Percentiles rank a stretch among this genome's conserved stretches.
phyloP scores from a whole-genome alignment of 2,797 vertebrate genomes.

The Gobio occitaniae region DNA sequence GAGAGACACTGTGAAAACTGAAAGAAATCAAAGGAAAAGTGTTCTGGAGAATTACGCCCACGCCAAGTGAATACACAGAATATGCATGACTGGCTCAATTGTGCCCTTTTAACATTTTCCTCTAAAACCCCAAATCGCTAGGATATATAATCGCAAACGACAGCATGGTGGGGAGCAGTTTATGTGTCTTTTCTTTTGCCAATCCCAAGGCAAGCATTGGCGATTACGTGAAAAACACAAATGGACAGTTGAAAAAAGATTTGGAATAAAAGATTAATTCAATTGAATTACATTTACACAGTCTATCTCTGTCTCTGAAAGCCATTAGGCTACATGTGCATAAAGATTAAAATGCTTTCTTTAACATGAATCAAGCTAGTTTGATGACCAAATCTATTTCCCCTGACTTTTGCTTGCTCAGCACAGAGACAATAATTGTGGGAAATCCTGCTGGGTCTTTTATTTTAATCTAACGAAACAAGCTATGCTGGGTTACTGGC shows the following conservation, averaged over 20 bases:
- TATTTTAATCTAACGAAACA: conserved; percentile 10
- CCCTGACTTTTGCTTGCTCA: neutral
- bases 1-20: conserved; percentile 72
- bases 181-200: neutral
- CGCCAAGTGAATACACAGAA: conserved; percentile 74
- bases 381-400: conserved; percentile 30
- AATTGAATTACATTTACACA: neutral
- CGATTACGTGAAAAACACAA: neutral
- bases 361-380: conserved; percentile 6
- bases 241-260: conserved; percentile 9
- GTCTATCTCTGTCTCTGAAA: neutral
- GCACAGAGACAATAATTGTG: conserved; percentile 1
- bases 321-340: neutral
- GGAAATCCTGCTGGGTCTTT: conserved; percentile 2
- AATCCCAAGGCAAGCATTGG: neutral
- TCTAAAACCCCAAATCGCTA: conserved; percentile 33
- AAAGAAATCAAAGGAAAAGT: conserved; percentile 78
- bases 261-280: neutral
- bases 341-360: conserved; percentile 26
- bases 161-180: neutral
- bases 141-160: conserved; percentile 11
- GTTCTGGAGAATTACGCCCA: conserved; percentile 75
- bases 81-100: conserved; percentile 80
- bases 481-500: neutral
- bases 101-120: conserved; percentile 68